Conservation (phyloP, 37 sponge, comb jelly and placozoan genomes). For the Dysidea cf. avara region DNA sequence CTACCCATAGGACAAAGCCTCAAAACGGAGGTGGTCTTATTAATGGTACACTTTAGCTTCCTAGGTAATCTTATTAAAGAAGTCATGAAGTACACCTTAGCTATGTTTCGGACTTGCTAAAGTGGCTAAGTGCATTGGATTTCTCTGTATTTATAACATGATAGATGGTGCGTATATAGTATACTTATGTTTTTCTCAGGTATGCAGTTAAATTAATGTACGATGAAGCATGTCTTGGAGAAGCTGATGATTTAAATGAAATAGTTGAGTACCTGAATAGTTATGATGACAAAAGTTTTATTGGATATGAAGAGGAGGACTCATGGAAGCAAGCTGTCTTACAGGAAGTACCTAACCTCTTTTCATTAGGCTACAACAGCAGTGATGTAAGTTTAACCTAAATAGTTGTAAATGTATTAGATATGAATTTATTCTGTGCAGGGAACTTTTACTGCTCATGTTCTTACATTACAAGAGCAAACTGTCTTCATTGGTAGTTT, state of each 20-base stretch:
- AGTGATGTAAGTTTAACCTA: conserved; percentile 33
- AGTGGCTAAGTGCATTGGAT: too few relatives aligned
- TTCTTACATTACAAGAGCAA: conserved; percentile 61
- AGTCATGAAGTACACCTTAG: too few relatives aligned
- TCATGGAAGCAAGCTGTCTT: conserved; percentile 51
- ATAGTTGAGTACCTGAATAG: conserved; percentile 40
- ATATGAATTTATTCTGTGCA: conserved; percentile 6
- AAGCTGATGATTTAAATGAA: conserved; percentile 40
- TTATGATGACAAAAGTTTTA: conserved; percentile 63
- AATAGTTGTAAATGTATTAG: too few relatives aligned
- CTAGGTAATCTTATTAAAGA: too few relatives aligned
- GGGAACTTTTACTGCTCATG: conserved; percentile 59
- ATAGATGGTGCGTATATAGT: too few relatives aligned
- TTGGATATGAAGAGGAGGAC: conserved; percentile 50
- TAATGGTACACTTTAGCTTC: too few relatives aligned
- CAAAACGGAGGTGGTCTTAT: too few relatives aligned
- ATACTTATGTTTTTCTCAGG: conserved; percentile 24
- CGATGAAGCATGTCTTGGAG: conserved; percentile 76
- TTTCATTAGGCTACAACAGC: conserved; percentile 59
- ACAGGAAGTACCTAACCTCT: conserved; percentile 46
- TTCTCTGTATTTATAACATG: too few relatives aligned
- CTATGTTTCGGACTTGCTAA: too few relatives aligned
- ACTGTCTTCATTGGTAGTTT: conserved; percentile 69
- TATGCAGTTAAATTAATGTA: conserved; percentile 86
- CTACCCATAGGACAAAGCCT: too few relatives aligned